Percentiles rank a stretch among this genome's conserved stretches.
phyloP scores from a whole-genome alignment of 2,797 vertebrate species.

The Pseudochaenichthys georgianus region DNA sequence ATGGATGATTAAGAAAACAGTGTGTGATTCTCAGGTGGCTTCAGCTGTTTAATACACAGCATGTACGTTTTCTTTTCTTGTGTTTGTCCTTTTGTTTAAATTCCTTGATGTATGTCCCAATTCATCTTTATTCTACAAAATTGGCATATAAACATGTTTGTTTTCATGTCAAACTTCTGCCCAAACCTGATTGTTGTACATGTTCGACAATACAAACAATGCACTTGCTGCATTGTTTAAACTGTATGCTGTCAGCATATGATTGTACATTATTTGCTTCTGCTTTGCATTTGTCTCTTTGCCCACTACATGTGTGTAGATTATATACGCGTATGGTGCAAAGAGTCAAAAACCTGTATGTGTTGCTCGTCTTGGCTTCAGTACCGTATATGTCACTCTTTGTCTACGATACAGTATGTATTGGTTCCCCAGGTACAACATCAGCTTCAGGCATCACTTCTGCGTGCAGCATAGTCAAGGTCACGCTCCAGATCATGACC shows the following conservation, averaged over 20 bases:
- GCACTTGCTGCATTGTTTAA: slow-evolving; percentile 58
- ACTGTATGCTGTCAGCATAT: slow-evolving; percentile 18
- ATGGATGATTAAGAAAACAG: background rate
- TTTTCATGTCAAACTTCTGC: background rate
- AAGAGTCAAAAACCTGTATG: slow-evolving; percentile 61
- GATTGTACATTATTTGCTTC: slow-evolving; percentile 52
- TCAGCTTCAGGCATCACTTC: slow-evolving; percentile 94
- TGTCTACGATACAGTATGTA: slow-evolving; percentile 82
- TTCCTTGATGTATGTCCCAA: background rate
- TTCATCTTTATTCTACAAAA: slow-evolving; percentile 10
- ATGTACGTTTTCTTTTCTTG: slow-evolving; percentile 36
- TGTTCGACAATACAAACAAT: slow-evolving; percentile 58
- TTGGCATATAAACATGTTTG: slow-evolving; percentile 1
- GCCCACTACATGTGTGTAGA: slow-evolving; percentile 32
- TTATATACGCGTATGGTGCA: slow-evolving; percentile 34
- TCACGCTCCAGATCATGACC: slow-evolving; percentile 36
- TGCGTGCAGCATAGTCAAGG: slow-evolving; percentile 87
- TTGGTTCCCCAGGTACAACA: slow-evolving; percentile 92
- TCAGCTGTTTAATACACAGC: slow-evolving; percentile 34
- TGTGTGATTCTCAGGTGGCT: slow-evolving; percentile 44
- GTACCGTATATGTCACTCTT: slow-evolving; percentile 73
- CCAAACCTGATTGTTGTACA: background rate
- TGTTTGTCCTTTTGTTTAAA: slow-evolving; percentile 3
- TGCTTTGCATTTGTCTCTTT: slow-evolving; percentile 72
- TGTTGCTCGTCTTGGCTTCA: slow-evolving; percentile 71